These are phyloP conservation scores for Craterocephalus amniculus DNA, from an alignment of 2,797 vertebrate genomes.

Conservation along the genomic window DNA sequence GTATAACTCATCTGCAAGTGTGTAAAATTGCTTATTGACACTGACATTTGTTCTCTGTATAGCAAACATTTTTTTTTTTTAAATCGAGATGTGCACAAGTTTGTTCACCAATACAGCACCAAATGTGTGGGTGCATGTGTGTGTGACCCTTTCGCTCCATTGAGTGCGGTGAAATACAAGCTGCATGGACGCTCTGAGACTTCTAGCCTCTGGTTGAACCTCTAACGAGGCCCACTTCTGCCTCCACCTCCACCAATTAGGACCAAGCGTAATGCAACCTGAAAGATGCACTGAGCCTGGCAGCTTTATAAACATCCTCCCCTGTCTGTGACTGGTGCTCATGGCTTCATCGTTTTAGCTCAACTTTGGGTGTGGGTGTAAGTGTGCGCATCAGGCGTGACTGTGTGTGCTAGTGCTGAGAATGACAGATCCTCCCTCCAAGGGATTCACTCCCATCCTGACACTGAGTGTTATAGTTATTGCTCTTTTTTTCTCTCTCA, in stretches of 20 bases:
- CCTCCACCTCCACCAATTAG: constrained; percentile 76
- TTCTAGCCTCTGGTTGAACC: constrained; percentile 76
- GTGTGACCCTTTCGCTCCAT: constrained; percentile 60
- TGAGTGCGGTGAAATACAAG: constrained; percentile 75
- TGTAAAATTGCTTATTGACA: constrained; percentile 11
- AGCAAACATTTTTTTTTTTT: constrained; percentile 8
- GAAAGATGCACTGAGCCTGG: constrained; percentile 72
- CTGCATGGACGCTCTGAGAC: constrained; percentile 66
- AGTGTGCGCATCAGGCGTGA: constrained; percentile 50
- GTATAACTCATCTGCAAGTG: constrained; percentile 12
- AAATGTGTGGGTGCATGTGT: constrained; percentile 11
- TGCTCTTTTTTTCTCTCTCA: constrained; percentile 37
- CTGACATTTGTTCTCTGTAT: constrained; percentile 8
- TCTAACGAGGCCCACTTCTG: constrained; percentile 69
- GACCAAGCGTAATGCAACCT: constrained; percentile 70
- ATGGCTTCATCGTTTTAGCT: constrained; percentile 35
- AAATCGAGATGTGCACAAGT: constrained; percentile 6
- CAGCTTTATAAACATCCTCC: constrained; percentile 77
- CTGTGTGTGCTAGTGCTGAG: constrained; percentile 43
- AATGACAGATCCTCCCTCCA: constrained; percentile 60
- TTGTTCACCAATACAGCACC: neutral
- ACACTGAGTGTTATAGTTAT: constrained; percentile 65
- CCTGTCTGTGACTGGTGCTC: constrained; percentile 40
- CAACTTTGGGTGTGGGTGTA: constrained; percentile 39
- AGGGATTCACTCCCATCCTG: constrained; percentile 65